phyloP scores from a whole-genome alignment of 2,113 vertebrate genomes.

The Syngnathus typhle region DNA sequence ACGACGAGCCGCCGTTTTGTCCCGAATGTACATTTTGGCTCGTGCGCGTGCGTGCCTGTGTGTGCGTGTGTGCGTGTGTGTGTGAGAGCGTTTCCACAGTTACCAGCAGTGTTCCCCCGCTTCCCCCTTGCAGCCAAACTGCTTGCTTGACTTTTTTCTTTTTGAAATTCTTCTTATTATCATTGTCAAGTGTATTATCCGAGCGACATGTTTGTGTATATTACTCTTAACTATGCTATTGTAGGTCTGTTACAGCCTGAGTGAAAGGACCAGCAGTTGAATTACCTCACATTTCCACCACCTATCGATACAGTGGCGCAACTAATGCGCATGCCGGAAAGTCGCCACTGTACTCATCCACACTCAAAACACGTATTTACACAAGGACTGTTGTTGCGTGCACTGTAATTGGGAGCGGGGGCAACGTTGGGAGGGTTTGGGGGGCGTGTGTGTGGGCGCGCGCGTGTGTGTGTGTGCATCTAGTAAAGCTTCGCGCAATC shows the following conservation, averaged over 20 bases:
- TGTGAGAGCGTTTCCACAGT: slow-evolving; percentile 26
- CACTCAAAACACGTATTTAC: slow-evolving; percentile 3
- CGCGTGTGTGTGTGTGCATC: slow-evolving; percentile 75
- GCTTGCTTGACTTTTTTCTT: slow-evolving; percentile 66
- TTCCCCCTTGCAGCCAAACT: slow-evolving; percentile 29
- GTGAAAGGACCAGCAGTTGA: slow-evolving; percentile 60
- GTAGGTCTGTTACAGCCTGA: slow-evolving; percentile 62
- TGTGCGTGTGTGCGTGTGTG: too few species aligned
- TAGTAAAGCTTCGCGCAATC: slow-evolving; percentile 91
- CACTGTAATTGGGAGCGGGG: slow-evolving; percentile 50
- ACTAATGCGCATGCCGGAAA: slow-evolving; percentile 5
- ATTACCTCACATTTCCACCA: slow-evolving; percentile 58
- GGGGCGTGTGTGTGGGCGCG: slow-evolving; percentile 52
- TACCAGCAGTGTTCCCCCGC: slow-evolving; percentile 50
- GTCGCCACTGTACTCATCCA: slow-evolving; percentile 6
- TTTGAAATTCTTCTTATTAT: slow-evolving; percentile 51
- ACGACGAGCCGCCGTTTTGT: slow-evolving; percentile 37
- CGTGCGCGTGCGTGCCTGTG: slow-evolving; percentile 48
- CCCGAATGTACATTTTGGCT: slow-evolving; percentile 59
- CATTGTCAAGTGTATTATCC: slow-evolving; percentile 64
- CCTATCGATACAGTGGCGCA: not conserved
- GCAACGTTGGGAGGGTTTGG: not conserved
- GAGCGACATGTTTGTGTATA: slow-evolving; percentile 61
- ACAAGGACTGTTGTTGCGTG: slow-evolving; percentile 60
- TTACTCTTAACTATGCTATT: slow-evolving; percentile 57